Conservation (phyloP, 2,888 invertebrate species). For the Lochmaea crataegi region DNA sequence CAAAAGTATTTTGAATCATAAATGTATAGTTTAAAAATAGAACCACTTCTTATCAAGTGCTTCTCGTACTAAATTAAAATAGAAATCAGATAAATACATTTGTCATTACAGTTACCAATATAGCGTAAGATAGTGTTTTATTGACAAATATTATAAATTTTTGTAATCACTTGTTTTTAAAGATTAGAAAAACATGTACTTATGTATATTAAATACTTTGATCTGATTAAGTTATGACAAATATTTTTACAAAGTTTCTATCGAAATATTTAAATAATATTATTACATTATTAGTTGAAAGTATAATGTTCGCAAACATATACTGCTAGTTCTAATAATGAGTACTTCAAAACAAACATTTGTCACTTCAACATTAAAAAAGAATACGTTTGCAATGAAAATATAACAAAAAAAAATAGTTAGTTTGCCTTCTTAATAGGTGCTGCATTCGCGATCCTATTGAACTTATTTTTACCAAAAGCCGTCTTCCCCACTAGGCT, state of each 20-base stretch:
- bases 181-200: slow-evolving; percentile 10
- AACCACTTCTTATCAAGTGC: slow-evolving; percentile 15
- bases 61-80: slow-evolving; percentile 14
- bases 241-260: background rate
- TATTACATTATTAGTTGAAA: too few relatives aligned
- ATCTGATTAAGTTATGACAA: slow-evolving; percentile 1
- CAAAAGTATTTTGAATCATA: background rate
- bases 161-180: slow-evolving; percentile 10
- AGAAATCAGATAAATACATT: slow-evolving; percentile 17
- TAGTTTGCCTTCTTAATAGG: too few relatives aligned
- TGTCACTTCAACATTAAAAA: too few relatives aligned
- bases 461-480: too few relatives aligned
- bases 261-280: too few relatives aligned
- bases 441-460: too few relatives aligned
- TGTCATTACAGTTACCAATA: slow-evolving; percentile 18
- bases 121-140: background rate
- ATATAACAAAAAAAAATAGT: too few relatives aligned
- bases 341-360: too few relatives aligned
- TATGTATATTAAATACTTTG: background rate
- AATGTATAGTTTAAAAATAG: slow-evolving; percentile 18
- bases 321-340: too few relatives aligned
- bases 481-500: too few relatives aligned
- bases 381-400: too few relatives aligned
- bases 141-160: slow-evolving; percentile 10
- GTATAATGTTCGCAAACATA: too few relatives aligned